Evolutionary conservation across 2,888 invertebrate genomes (phyloP), one percentile per base, ranked within the genome.

Genomic region (Rugalucina vietnamica): DNA sequence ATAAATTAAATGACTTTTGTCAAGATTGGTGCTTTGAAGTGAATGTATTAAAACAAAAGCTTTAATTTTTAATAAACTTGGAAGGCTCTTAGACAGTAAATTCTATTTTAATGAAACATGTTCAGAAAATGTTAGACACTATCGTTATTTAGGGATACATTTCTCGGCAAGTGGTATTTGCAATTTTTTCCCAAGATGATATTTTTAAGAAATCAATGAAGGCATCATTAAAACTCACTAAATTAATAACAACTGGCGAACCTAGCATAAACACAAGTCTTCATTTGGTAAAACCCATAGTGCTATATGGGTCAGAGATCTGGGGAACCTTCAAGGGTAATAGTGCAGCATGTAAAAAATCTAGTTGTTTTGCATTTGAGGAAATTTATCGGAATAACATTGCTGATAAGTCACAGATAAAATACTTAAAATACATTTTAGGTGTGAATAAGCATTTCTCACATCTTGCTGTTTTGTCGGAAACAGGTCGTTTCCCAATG

Each of bases 181-280:
- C 54, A 12, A 21, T 54, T 54, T n/a, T 54, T 54, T 18, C 54
- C 4, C 54, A 21, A 54, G 54, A 54, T 54, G 54, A 54, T n/a
- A 54, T 54, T 54, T 54, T 54, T 54, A 54, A 54, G 32, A 65
- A 65, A 34, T 65, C 32, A 21, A 65, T 65, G 34, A 65, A 65
- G 34, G 32, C 34, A 32, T 65, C 34, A 34, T 65, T 65, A 34
- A 65, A 65, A 34, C 27, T 65, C 65, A 65, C 65, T 34, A 65
- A 32, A 65, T 65, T 34, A 32, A 65, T 34, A 32, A 65, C 65
- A 32, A 10, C 65, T 32, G 32, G 34, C 34, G 65, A 65, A 34
- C 65, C 65, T 10, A 65, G 34, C 21, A 34, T 57, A 18, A 65
- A 65, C 32, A 65, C 34, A 34, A 65, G 65, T 21, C 65, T 65